Evolutionary conservation across 2,113 vertebrate genomes (phyloP).

Genomic region (Mormyrus iriodes): DNA sequence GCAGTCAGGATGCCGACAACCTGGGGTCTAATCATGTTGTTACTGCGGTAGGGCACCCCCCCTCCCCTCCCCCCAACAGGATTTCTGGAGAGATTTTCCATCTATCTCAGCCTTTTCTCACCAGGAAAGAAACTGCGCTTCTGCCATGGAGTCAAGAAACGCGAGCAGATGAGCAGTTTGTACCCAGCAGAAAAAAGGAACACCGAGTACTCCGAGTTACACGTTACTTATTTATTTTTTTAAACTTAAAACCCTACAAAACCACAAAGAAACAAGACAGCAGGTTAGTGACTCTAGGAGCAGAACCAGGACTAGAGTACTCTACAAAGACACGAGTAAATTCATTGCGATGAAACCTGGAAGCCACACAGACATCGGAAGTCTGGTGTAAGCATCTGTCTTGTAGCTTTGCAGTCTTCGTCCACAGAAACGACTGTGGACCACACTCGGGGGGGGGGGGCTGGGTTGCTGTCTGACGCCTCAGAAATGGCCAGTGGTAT

Average conservation of each 20-base stretch:
- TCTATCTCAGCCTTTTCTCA: slow-evolving; percentile 32
- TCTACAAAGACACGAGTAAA: not conserved
- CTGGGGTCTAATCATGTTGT: slow-evolving; percentile 22
- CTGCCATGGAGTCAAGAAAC: slow-evolving; percentile 17
- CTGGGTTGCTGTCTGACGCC: slow-evolving; percentile 63
- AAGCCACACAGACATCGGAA: not conserved
- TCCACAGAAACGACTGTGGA: slow-evolving; percentile 72
- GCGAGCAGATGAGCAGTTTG: slow-evolving; percentile 33
- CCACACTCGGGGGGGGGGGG: slow-evolving; percentile 69
- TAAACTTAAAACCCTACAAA: not conserved
- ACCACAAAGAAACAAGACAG: not conserved
- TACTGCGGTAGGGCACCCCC: not conserved
- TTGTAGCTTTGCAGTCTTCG: slow-evolving; percentile 53
- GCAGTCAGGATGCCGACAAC: slow-evolving; percentile 12
- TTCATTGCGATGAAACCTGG: not conserved
- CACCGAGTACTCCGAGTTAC: not conserved
- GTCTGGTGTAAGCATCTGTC: not conserved
- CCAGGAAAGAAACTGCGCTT: slow-evolving; percentile 7
- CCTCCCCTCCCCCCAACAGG: not conserved
- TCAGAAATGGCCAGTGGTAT: slow-evolving; percentile 79
- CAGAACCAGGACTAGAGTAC: not conserved
- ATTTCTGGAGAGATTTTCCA: slow-evolving; percentile 27
- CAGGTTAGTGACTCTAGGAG: not conserved
- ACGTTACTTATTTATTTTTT: not conserved
- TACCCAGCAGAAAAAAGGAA: slow-evolving; percentile 7